These are phyloP conservation scores for Austrofundulus limnaeus DNA, from an alignment of 2,113 vertebrate species.

Conservation along the genomic window DNA sequence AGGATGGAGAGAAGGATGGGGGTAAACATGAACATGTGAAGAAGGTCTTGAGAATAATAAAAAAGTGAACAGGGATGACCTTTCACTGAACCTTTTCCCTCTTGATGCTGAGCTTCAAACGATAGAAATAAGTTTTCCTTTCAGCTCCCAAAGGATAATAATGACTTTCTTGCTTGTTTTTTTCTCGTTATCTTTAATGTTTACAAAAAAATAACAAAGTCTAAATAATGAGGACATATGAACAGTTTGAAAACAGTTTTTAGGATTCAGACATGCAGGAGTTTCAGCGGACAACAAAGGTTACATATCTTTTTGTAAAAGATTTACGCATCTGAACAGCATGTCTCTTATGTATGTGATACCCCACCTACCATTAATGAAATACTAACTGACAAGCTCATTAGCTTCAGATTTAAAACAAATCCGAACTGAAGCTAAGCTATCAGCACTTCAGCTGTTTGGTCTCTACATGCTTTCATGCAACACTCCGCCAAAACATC, in stretches of 20 bases:
- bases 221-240: too few relatives aligned
- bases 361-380: background rate
- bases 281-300: background rate
- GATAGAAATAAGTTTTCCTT: background rate
- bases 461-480: conserved; percentile 25
- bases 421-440: conserved; percentile 25
- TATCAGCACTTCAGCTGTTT: conserved; percentile 21
- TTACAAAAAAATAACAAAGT: background rate
- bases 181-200: background rate
- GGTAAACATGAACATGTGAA: conserved; percentile 38
- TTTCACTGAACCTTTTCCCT: conserved; percentile 16
- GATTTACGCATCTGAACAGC: background rate
- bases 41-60: conserved; percentile 10
- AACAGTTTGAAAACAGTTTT: too few relatives aligned
- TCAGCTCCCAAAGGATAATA: background rate
- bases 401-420: conserved; percentile 20
- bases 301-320: background rate
- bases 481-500: conserved; percentile 45
- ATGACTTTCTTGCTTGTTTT: background rate
- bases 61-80: background rate
- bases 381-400: conserved; percentile 5
- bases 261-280: too few relatives aligned
- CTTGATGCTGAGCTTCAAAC: background rate
- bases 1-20: conserved; percentile 4
- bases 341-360: conserved; percentile 1